Evolutionary conservation across 2,888 invertebrate genomes (phyloP).

Genomic region (Thecocarcelia acutangulata): DNA sequence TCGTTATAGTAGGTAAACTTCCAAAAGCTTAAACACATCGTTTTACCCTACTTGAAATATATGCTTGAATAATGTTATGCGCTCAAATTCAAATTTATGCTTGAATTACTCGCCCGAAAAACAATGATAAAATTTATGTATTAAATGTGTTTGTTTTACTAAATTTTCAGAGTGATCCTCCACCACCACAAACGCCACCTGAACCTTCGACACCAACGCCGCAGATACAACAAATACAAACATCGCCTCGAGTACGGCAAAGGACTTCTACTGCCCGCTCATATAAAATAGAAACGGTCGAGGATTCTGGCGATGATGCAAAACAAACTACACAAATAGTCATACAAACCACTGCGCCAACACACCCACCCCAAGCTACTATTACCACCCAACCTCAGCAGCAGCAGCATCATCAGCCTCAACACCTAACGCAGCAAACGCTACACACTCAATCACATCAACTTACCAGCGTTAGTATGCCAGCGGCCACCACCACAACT

Average conservation of each 20-base stretch:
- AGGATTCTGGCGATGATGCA: conserved; percentile 84
- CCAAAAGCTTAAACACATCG: too few relatives aligned
- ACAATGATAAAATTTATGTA: too few relatives aligned
- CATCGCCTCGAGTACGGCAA: conserved; percentile 78
- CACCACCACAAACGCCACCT: conserved; percentile 85
- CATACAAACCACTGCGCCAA: conserved; percentile 81
- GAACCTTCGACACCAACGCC: conserved; percentile 86
- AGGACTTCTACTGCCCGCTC: conserved; percentile 77
- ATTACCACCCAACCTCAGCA: conserved; percentile 75
- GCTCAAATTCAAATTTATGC: too few relatives aligned
- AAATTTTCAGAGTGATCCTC: conserved; percentile 84
- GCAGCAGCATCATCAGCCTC: conserved; percentile 72
- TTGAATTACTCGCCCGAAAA: too few relatives aligned
- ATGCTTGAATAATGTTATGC: too few relatives aligned
- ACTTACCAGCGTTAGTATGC: conserved; percentile 65
- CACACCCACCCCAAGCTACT: conserved; percentile 76
- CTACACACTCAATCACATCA: conserved; percentile 68
- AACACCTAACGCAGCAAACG: conserved; percentile 66
- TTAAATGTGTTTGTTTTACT: neutral
- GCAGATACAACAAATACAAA: conserved; percentile 77
- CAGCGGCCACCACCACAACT: conserved; percentile 73
- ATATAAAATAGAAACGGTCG: conserved; percentile 85
- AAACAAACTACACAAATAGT: conserved; percentile 82
- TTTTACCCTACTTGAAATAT: too few relatives aligned
- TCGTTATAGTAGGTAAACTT: too few relatives aligned